Percentiles rank a stretch among this genome's conserved stretches.
phyloP scores from a whole-genome alignment of 1,140 invertebrate genomes.

The Trichonephila clavata region DNA sequence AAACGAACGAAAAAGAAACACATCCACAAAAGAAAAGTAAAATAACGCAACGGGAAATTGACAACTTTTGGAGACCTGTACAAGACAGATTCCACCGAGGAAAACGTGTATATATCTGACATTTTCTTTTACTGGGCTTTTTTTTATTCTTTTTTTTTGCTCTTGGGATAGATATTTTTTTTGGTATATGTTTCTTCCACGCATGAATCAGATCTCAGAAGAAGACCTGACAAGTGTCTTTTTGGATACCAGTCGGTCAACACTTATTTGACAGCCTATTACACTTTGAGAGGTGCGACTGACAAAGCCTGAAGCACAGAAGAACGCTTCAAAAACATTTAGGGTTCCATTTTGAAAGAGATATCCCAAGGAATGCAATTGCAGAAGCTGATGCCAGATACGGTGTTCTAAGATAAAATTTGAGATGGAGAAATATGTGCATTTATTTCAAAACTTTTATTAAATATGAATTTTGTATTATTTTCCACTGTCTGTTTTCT shows the following conservation, averaged over 20 bases:
- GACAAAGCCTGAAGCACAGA: slow-evolving; percentile 19
- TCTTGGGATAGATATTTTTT: neutral
- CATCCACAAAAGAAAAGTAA: slow-evolving; percentile 16
- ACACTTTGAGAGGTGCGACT: slow-evolving; percentile 21
- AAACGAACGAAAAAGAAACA: neutral
- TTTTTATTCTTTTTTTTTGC: too few relatives aligned
- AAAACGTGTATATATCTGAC: slow-evolving; percentile 9
- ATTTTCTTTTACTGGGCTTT: neutral
- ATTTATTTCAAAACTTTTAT: too few relatives aligned
- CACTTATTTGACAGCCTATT: slow-evolving; percentile 69
- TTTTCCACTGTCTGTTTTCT: too few relatives aligned
- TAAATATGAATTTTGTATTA: neutral
- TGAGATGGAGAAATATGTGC: neutral
- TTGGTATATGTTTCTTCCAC: neutral
- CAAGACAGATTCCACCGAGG: neutral
- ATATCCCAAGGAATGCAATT: neutral
- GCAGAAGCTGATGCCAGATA: neutral
- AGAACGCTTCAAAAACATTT: slow-evolving; percentile 10
- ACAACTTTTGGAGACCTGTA: slow-evolving; percentile 48
- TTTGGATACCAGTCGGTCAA: slow-evolving; percentile 39
- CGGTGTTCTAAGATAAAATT: neutral
- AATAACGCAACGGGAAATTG: slow-evolving; percentile 45
- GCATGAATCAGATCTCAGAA: slow-evolving; percentile 48
- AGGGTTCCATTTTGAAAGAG: neutral
- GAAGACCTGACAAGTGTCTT: slow-evolving; percentile 54